Evolutionary conservation across 2,797 vertebrate genomes (phyloP), one percentile per base, ranked within the genome.

Genomic region (Cephalopachus bancanus): DNA sequence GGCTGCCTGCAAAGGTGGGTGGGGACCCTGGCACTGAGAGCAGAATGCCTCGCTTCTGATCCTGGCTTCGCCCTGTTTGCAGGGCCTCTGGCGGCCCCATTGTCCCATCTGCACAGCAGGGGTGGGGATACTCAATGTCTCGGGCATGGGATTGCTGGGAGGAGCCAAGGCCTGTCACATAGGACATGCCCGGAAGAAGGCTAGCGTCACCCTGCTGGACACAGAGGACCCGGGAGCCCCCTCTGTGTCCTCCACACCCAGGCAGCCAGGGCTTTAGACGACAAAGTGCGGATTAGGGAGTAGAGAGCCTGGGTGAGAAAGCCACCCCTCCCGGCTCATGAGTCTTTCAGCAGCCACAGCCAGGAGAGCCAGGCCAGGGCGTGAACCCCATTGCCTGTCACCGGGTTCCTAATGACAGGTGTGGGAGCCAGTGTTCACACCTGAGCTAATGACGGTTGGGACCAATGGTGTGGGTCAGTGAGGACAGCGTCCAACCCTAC

Each of bases 341-440:
- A 64, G n/a, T 85, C 84, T 89, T 44, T 64, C 15, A 83, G 96
- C 88, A 74, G 76, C 86, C 95, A 90, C 79, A 97, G 78, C 80
- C 10, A 51, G 60, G 62, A 78, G 85, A 80, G 74, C 74, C 16
- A 10, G 85, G 83, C 16, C 60, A 44, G 93, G 96, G 96, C 69
- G 91, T 94, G 97, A 93, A 89, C 86, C 93, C 85, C 4, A 0
- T 37, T 84, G 88, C 79, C 67, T 0, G 44, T 90, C 17, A 0
- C 64, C 84, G 33, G 64, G 76, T 92, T 96, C 59, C 95, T 96
- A 96, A 96, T 97, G 64, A 96, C 90, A 97, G 96, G 93, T 94
- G 76, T 97, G 81, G 44, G 78, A 65, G 69, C 79, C 57, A 62
- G 22, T 79, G 57, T 91, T 97, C 94, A 96, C 94, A 87, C 93